phyloP scores from a whole-genome alignment of 2,797 vertebrate genomes.

The Kryptopterus vitreolus region DNA sequence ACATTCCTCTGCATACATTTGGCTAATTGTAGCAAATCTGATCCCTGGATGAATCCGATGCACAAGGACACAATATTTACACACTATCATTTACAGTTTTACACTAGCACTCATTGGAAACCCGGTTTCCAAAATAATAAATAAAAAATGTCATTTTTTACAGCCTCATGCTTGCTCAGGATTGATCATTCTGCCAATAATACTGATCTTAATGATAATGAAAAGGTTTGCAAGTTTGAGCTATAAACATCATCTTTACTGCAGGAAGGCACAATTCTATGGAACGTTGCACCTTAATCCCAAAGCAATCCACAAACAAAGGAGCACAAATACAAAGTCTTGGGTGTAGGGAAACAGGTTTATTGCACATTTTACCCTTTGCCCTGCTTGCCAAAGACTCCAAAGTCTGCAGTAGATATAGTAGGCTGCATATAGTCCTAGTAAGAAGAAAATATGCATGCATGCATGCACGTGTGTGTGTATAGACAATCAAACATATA shows the following conservation, averaged over 20 bases:
- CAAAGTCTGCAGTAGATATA: not conserved
- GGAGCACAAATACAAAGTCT: not conserved
- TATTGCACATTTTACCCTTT: slow-evolving; percentile 9
- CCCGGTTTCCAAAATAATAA: not conserved
- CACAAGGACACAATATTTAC: not conserved
- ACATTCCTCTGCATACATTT: not conserved
- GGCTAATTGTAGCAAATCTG: not conserved
- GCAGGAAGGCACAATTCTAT: not conserved
- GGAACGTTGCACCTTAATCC: slow-evolving; percentile 18
- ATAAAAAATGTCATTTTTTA: not conserved
- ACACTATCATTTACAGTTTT: not conserved
- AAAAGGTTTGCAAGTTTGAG: not conserved
- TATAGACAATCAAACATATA: no score
- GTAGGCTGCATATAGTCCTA: not conserved
- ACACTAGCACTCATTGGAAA: not conserved
- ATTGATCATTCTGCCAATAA: not conserved
- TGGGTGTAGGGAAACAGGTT: not conserved
- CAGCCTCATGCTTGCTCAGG: not conserved
- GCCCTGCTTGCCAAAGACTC: not conserved
- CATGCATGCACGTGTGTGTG: no score
- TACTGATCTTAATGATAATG: not conserved
- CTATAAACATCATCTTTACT: not conserved
- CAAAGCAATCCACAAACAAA: slow-evolving; percentile 3
- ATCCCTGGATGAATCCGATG: not conserved
- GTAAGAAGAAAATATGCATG: not conserved